Conservation (phyloP, 2,888 invertebrate genomes). For the Serripes groenlandicus region DNA sequence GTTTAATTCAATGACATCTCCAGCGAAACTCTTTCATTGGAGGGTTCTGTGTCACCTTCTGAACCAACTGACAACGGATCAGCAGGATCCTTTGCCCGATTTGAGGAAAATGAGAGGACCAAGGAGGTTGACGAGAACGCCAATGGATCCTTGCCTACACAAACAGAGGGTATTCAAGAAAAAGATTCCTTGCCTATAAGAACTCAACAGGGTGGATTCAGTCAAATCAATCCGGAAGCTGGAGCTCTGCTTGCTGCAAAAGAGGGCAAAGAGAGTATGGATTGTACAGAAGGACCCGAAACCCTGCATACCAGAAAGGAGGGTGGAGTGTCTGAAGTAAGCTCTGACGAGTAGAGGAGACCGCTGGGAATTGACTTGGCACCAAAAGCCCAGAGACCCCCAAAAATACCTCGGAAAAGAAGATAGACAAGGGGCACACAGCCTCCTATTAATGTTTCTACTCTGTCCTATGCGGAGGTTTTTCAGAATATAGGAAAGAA, state of each 20-base stretch:
- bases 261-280: not conserved
- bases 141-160: too few species aligned
- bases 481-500: too few species aligned
- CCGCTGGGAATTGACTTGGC: not conserved
- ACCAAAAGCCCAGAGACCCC: not conserved
- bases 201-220: too few species aligned
- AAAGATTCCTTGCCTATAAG: too few species aligned
- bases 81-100: too few species aligned
- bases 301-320: too few species aligned
- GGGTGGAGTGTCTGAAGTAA: not conserved
- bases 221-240: not conserved
- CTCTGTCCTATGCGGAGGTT: too few species aligned
- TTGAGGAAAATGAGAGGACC: too few species aligned
- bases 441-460: not conserved
- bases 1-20: not conserved
- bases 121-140: not conserved
- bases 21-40: not conserved
- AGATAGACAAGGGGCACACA: not conserved
- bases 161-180: too few species aligned
- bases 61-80: not conserved
- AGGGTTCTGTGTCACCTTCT: not conserved
- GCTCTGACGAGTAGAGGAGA: not conserved
- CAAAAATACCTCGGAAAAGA: not conserved
- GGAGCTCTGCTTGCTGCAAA: not conserved
- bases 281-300: not conserved